A percentile compares a stretch with the other conserved stretches of the same genome.
Conservation (phyloP, 1,140 invertebrate species). For the Thaumetopoea pityocampa region DNA sequence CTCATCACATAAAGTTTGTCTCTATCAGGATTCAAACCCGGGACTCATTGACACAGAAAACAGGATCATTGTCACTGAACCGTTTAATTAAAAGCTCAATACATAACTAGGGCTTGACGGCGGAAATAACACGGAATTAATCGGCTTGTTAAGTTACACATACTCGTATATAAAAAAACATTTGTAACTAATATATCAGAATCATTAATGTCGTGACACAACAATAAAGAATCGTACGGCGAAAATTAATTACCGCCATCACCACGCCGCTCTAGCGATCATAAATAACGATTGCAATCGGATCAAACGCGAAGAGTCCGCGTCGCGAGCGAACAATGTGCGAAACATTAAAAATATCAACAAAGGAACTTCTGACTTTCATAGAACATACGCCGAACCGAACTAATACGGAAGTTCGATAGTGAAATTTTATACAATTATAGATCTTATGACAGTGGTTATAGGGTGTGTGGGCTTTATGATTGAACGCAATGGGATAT, state of each 20-base stretch:
- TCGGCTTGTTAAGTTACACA: no score
- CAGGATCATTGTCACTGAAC: no score
- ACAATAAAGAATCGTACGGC: conserved; percentile 63
- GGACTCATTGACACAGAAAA: no score
- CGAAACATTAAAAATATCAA: conserved; percentile 76
- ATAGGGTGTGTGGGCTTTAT: conserved; percentile 21
- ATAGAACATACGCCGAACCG: conserved; percentile 57
- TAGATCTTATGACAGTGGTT: conserved; percentile 17
- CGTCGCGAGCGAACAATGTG: conserved; percentile 59
- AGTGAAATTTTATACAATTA: conserved; percentile 14
- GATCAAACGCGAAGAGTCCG: conserved; percentile 67
- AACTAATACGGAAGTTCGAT: conserved; percentile 17
- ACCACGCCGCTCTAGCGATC: conserved; percentile 70
- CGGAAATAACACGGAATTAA: no score
- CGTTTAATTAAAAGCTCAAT: no score
- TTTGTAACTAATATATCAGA: conserved; percentile 34
- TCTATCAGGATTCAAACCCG: no score
- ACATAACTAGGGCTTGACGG: no score
- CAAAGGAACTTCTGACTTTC: conserved; percentile 74
- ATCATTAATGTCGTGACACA: conserved; percentile 49
- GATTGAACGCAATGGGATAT: conserved; percentile 9
- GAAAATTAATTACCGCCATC: conserved; percentile 67
- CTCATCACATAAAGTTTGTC: no score
- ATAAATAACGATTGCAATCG: conserved; percentile 70
- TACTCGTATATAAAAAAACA: conserved; percentile 23